Evolutionary conservation across 2,888 invertebrate species (phyloP), one percentile per base, ranked within the genome.

Genomic region (Diaphora mendica): DNA sequence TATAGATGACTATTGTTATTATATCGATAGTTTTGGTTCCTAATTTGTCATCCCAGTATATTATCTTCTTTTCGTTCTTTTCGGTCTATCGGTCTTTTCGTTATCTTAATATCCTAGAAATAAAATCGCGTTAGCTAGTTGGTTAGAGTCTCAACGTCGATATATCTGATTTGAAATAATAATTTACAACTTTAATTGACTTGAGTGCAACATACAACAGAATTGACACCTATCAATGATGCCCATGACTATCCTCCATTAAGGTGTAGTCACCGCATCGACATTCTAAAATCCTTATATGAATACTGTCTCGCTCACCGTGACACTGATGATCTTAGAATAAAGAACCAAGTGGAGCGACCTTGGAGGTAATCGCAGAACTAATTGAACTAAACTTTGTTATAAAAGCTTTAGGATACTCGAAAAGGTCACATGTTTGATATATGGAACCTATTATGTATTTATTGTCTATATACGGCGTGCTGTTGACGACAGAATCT

Each of bases 241-340:
- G 68, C 42, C 70, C 69, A 42, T 30, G 70, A 67, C 70, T 70
- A 68, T 70, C 75, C 68, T 67, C 39, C 48, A 51, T 55, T 68
- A 70, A 64, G 72, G 42, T 72, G 73, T 74, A 84, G 82, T 79
- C 79, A 79, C 82, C 80, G 79, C 72, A 82, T 80, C 85, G 81
- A 87, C 91, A 89, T 91, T 90, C 89, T 90, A 86, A 86, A 86
- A 81, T 78, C 89, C 88, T 80, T 82, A 78, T 82, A 59, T 79
- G 80, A 77, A 71, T 90, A 90, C 87, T 90, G 91, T 91, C 91
- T 92, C 89, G 94, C 82, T 94, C 86, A 87, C 94, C 94, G 82
- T 95, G 95, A 95, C 95, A 94, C 94, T 94, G 92, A 93, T 94
- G 92, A 87, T 91, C 88, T 89, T 88, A 88, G 89, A 89, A 91